phyloP scores from a whole-genome alignment of 2,797 vertebrate genomes.

The Okamejei kenojei region DNA sequence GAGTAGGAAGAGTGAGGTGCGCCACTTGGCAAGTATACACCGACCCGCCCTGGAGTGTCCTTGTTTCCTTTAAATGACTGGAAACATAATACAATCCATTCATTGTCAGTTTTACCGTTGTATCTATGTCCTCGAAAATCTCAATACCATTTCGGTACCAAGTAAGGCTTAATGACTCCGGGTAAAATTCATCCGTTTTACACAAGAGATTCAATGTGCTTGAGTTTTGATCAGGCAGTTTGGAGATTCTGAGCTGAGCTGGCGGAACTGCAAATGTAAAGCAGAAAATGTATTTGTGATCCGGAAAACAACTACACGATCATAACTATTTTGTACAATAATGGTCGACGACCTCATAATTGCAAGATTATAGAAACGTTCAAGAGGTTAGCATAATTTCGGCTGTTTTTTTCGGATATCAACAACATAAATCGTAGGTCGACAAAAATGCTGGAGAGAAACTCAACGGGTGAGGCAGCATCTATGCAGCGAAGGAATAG shows the following conservation, averaged over 20 bases:
- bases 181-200: not conserved
- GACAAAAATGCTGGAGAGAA: too few relatives aligned
- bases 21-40: not conserved
- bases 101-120: not conserved
- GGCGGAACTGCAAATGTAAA: not conserved
- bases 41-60: too few relatives aligned
- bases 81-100: not conserved
- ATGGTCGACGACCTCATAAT: not conserved
- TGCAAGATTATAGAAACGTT: not conserved
- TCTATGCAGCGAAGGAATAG: too few relatives aligned
- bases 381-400: not conserved
- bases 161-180: not conserved
- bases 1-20: not conserved
- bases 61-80: not conserved
- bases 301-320: not conserved
- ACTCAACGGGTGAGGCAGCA: too few relatives aligned
- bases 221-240: not conserved
- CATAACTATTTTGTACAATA: not conserved
- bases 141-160: not conserved
- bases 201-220: not conserved
- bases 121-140: not conserved
- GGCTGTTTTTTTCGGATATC: not conserved
- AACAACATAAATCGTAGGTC: too few relatives aligned
- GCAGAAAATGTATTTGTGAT: too few relatives aligned
- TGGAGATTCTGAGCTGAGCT: not conserved